These are phyloP conservation scores for Drosophila monieri DNA, from an alignment of 2,888 invertebrate species.

Conservation along the genomic window DNA sequence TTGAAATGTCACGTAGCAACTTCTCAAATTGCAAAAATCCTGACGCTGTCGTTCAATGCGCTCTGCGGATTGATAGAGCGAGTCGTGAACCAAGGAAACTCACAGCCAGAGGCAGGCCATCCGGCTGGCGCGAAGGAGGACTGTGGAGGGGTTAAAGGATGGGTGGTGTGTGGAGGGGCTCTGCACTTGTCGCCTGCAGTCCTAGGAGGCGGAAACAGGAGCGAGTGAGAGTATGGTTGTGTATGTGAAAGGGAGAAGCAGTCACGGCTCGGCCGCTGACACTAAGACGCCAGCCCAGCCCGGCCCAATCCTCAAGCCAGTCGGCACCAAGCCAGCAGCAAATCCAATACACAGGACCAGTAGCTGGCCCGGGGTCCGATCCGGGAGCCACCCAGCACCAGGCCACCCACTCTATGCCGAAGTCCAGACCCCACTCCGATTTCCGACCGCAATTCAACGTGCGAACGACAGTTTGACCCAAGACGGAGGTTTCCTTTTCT, in stretches of 20 bases:
- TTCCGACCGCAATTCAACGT: slow-evolving; percentile 74
- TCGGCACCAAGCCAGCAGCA: slow-evolving; percentile 48
- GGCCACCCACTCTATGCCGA: background rate
- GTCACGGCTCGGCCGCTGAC: slow-evolving; percentile 62
- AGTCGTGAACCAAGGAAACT: slow-evolving; percentile 50
- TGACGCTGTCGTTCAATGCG: slow-evolving; percentile 83
- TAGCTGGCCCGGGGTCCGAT: slow-evolving; percentile 34
- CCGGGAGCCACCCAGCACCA: background rate
- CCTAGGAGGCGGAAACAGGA: slow-evolving; percentile 37
- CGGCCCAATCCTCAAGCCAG: slow-evolving; percentile 36
- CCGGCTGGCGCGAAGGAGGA: slow-evolving; percentile 34
- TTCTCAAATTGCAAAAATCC: slow-evolving; percentile 84
- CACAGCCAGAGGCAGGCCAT: slow-evolving; percentile 34
- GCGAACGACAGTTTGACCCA: slow-evolving; percentile 77
- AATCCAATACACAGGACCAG: slow-evolving; percentile 70
- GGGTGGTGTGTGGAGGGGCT: slow-evolving; percentile 17
- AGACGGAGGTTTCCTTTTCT: slow-evolving; percentile 44
- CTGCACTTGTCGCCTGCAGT: slow-evolving; percentile 48
- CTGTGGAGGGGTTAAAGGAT: background rate
- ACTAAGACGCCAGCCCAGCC: slow-evolving; percentile 71
- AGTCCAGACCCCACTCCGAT: slow-evolving; percentile 12
- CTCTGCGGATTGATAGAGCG: slow-evolving; percentile 82
- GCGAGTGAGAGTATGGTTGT: slow-evolving; percentile 11
- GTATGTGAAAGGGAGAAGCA: slow-evolving; percentile 14
- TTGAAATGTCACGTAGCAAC: slow-evolving; percentile 84